Percentiles rank a stretch among this genome's conserved stretches.
These are phyloP conservation scores for Anarsia innoxiella DNA, from an alignment of 2,888 invertebrate genomes.

Conservation along the genomic window DNA sequence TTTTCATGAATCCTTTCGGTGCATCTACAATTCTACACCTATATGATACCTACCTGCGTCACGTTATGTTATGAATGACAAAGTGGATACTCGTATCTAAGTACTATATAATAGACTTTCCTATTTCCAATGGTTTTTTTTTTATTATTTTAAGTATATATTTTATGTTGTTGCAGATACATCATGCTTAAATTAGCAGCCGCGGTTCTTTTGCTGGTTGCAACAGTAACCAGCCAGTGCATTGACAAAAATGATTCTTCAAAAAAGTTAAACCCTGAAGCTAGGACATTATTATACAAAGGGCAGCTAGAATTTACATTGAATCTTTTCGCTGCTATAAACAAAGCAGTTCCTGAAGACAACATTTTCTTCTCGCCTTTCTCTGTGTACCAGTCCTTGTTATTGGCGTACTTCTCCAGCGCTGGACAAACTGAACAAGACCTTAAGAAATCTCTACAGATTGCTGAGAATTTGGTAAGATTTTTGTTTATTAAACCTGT, in stretches of 20 bases:
- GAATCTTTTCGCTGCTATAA: slow-evolving; percentile 79
- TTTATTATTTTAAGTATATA: too few relatives aligned
- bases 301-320: slow-evolving; percentile 81
- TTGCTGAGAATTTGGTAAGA: slow-evolving; percentile 73
- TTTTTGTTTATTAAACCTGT: not conserved
- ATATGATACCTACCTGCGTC: too few relatives aligned
- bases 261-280: slow-evolving; percentile 58
- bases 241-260: slow-evolving; percentile 60
- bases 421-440: slow-evolving; percentile 81
- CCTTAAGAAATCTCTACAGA: slow-evolving; percentile 76
- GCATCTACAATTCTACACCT: too few relatives aligned
- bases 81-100: too few relatives aligned
- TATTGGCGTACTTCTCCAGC: slow-evolving; percentile 86
- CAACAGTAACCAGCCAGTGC: slow-evolving; percentile 53
- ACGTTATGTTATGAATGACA: too few relatives aligned
- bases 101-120: too few relatives aligned
- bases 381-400: slow-evolving; percentile 86
- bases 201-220: slow-evolving; percentile 32
- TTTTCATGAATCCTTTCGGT: too few relatives aligned
- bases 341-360: slow-evolving; percentile 77
- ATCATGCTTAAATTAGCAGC: slow-evolving; percentile 47
- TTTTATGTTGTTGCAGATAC: slow-evolving; percentile 27
- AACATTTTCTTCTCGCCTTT: slow-evolving; percentile 93
- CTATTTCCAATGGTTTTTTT: too few relatives aligned
- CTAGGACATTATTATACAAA: slow-evolving; percentile 45